phyloP scores from a whole-genome alignment of 2,113 vertebrate species.

The Seriola dumerili region DNA sequence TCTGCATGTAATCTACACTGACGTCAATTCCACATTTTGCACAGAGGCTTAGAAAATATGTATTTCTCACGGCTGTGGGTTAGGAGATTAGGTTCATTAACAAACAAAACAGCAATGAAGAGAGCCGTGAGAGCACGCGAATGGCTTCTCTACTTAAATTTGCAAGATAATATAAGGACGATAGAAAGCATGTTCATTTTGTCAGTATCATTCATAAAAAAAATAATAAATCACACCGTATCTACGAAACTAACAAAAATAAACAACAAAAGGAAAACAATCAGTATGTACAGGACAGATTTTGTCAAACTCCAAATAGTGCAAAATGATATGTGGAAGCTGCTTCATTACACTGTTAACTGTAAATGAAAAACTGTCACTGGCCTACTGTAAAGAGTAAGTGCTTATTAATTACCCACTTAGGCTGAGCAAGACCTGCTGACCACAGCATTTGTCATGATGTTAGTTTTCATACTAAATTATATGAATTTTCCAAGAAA shows the following conservation, averaged over 20 bases:
- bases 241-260: neutral
- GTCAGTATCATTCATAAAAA: neutral
- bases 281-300: neutral
- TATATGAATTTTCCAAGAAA: neutral
- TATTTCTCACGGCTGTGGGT: neutral
- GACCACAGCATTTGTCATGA: neutral
- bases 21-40: neutral
- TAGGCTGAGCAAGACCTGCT: neutral
- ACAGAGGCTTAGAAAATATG: neutral
- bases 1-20: constrained; percentile 3
- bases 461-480: neutral
- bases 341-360: neutral
- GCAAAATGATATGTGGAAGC: neutral
- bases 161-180: neutral
- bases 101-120: neutral
- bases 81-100: neutral
- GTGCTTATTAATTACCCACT: constrained; percentile 12
- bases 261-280: neutral
- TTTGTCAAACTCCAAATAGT: neutral
- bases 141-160: neutral
- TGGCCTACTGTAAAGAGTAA: neutral
- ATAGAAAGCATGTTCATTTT: neutral
- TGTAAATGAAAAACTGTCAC: neutral
- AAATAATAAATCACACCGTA: neutral
- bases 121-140: neutral